Evolutionary conservation across 2,797 vertebrate species (phyloP), one percentile per base, ranked within the genome.

Genomic region (Poliocrania exsul): DNA sequence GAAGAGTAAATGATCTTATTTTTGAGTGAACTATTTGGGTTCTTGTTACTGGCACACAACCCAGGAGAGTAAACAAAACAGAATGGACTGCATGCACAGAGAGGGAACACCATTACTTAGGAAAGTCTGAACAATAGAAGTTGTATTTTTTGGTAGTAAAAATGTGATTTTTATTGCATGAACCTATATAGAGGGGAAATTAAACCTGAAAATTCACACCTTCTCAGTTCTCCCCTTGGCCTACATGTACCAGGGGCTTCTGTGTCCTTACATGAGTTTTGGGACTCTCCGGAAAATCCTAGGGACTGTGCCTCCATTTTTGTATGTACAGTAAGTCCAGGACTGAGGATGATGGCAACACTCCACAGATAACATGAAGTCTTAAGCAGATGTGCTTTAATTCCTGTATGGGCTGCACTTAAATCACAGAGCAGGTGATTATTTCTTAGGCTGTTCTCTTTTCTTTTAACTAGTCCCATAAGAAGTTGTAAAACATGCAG

Each of bases 31-130:
- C 57, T 91, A 8, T 92, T 94, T 86, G 93, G 73, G 56, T 83
- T 95, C 84, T 94, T 95, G 62, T 93, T 92, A 51, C 85, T 96
- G 95, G 94, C 93, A 81, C 40, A 0, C 9, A 72, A 88, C 93
- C 89, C 70, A 56, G 77, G 75, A 83, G 79, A 85, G 86, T 87
- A 93, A 96, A 93, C 65, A 91, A 94, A 94, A 47, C 84, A 86
- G 78, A 87, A 85, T 91, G 86, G 8, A 5, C 79, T 83, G 79
- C 51, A 70, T 88, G 91, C 90, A 44, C 66, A 56, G 74, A 62
- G 83, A 92, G 78, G 44, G 44, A 86, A 21, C 64, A 61, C 12
- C 60, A 65, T 29, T 29, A 7, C 72, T 92, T 56, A 81, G 67
- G 67, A 58, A 84, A 51, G 80, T 40, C 72, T 65, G 46, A 65